Evolutionary conservation across 2,797 vertebrate genomes (phyloP), one percentile per base, ranked within the genome.

Genomic region (Triplophysa bombifrons): DNA sequence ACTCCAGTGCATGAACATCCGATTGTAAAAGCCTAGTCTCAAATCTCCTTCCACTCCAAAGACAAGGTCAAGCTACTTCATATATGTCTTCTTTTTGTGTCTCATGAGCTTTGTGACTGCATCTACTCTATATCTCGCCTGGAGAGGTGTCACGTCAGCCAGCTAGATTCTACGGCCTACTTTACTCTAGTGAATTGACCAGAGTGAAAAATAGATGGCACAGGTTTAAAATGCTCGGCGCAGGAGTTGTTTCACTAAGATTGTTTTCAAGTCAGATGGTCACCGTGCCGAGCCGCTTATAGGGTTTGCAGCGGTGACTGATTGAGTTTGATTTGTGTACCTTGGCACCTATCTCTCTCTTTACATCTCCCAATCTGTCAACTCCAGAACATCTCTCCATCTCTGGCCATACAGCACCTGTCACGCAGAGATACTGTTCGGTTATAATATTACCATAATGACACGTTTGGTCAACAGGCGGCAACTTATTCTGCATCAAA

Each of bases 261-360:
- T 60, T 70, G 65, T 60, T 70, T 58, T 50, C 20, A 11, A 60
- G 38, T 46, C 41, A 38, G 34, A 38, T 38, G 27, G 69, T 19
- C 44, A n/a, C 17, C 7, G 56, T 22, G 69, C 20, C 34, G 46
- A 55, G 71, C 41, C 0, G 1, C 11, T 9, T 20, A 9, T 3
- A 50, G 17, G 19, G 16, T 8, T 53, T 48, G 11, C 27, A 25
- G 70, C 30, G 22, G 38, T n/a, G 27, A 4, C 69, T 56, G 71
- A 80, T 75, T 80, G 41, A 60, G 77, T 80, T 80, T 76, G 76
- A 83, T 80, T 74, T 48, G 66, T 34, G 50, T 55, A 25, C 22
- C 25, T 20, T 61, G 41, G 48, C 63, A 66, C 55, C 58, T 72
- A 38, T 72, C 72, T 48, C 17, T 64, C 41, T 80, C 67, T 44